Evolutionary conservation across 2,113 vertebrate species (phyloP).

Genomic region (Bufo gargarizans): DNA sequence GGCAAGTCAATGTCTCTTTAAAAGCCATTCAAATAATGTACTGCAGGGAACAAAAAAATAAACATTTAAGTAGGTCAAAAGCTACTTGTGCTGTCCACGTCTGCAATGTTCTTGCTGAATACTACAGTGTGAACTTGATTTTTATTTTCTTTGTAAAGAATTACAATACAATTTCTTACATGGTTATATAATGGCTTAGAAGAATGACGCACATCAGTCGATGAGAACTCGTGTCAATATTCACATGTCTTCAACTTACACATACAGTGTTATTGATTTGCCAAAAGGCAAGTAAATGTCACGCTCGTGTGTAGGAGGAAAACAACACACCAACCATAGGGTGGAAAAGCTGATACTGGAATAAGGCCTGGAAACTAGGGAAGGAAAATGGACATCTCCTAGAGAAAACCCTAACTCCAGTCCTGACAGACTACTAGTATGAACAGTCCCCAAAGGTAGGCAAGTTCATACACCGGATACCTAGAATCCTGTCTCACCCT

Average conservation of each 20-base stretch:
- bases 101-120: neutral
- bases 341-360: no score
- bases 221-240: neutral
- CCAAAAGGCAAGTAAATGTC: no score
- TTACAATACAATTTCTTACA: neutral
- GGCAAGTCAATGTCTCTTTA: neutral
- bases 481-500: no score
- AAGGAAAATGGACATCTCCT: no score
- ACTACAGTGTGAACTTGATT: neutral
- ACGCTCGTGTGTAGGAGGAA: no score
- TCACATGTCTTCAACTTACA: neutral
- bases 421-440: no score
- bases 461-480: no score
- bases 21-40: conserved; percentile 23
- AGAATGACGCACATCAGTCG: neutral
- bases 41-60: conserved; percentile 12
- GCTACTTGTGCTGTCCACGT: neutral
- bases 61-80: conserved; percentile 23
- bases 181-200: conserved; percentile 10
- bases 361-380: no score
- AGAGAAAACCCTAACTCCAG: no score
- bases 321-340: no score
- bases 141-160: neutral
- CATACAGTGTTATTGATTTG: neutral
- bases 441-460: no score